Evolutionary conservation across 2,113 vertebrate species (phyloP).

Genomic region (Catagonus wagneri): DNA sequence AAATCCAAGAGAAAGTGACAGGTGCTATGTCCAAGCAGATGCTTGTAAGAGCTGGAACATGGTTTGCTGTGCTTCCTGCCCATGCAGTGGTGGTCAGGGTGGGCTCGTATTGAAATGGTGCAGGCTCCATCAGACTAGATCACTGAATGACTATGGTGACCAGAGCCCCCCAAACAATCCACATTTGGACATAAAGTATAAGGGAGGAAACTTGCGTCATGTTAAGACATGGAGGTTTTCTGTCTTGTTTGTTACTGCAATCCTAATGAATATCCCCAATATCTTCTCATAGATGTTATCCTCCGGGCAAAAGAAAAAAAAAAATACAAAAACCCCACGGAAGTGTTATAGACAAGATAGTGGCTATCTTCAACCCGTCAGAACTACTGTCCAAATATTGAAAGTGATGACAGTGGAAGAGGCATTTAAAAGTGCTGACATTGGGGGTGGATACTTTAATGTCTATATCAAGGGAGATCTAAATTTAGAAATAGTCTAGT

Average conservation of each 20-base stretch:
- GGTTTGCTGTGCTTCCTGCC: too few relatives aligned
- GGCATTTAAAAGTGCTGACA: background rate
- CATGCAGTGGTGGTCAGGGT: rapidly evolving
- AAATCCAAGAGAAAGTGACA: background rate
- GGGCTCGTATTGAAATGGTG: background rate
- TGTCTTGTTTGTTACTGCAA: background rate
- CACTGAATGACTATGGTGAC: background rate
- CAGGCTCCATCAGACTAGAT: too few relatives aligned
- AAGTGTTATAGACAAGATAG: background rate
- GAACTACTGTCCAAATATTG: background rate
- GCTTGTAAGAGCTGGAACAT: background rate
- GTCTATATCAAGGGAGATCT: background rate
- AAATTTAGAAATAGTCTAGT: background rate
- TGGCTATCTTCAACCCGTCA: background rate
- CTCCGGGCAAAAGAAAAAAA: background rate
- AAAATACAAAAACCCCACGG: background rate
- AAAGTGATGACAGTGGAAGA: background rate
- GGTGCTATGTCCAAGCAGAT: background rate
- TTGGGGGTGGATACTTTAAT: background rate
- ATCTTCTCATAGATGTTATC: too few relatives aligned
- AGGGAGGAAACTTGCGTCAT: background rate
- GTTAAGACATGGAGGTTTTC: background rate
- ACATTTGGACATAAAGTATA: background rate
- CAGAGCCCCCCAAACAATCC: background rate
- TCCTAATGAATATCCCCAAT: background rate